Evolutionary conservation across 2,888 invertebrate genomes (phyloP).

Genomic region (Coleophora flavipennella): DNA sequence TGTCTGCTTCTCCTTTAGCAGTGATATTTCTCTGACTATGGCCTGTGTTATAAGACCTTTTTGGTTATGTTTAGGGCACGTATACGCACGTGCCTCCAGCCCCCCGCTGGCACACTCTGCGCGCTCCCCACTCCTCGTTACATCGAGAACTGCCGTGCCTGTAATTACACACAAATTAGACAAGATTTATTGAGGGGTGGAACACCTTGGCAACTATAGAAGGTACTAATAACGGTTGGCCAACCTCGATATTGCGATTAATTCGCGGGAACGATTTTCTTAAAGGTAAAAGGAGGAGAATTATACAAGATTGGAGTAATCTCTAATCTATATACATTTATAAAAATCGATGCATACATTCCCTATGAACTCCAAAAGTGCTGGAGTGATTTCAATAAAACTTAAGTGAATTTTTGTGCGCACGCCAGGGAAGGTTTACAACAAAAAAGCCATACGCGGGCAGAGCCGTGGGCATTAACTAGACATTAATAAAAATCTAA

Average conservation of each 20-base stretch:
- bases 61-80: conserved; percentile 31
- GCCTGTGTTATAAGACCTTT: background rate
- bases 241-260: conserved; percentile 65
- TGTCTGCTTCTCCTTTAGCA: too few relatives aligned
- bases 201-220: conserved; percentile 70
- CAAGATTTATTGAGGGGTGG: conserved; percentile 72
- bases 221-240: conserved; percentile 68
- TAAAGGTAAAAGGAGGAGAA: background rate
- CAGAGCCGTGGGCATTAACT: too few relatives aligned
- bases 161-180: conserved; percentile 74
- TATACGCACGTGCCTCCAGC: conserved; percentile 65
- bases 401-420: too few relatives aligned
- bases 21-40: too few relatives aligned
- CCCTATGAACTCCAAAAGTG: too few relatives aligned
- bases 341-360: too few relatives aligned
- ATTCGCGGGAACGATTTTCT: conserved; percentile 37
- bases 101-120: conserved; percentile 60
- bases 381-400: too few relatives aligned
- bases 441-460: too few relatives aligned
- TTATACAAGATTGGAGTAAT: background rate
- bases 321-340: too few relatives aligned
- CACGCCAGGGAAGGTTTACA: too few relatives aligned
- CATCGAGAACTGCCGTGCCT: conserved; percentile 62
- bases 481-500: too few relatives aligned
- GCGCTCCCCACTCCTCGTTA: conserved; percentile 54